Base-by-base conservation (phyloP, 2,797 vertebrate species). In the Lithobates pipiens region DNA sequence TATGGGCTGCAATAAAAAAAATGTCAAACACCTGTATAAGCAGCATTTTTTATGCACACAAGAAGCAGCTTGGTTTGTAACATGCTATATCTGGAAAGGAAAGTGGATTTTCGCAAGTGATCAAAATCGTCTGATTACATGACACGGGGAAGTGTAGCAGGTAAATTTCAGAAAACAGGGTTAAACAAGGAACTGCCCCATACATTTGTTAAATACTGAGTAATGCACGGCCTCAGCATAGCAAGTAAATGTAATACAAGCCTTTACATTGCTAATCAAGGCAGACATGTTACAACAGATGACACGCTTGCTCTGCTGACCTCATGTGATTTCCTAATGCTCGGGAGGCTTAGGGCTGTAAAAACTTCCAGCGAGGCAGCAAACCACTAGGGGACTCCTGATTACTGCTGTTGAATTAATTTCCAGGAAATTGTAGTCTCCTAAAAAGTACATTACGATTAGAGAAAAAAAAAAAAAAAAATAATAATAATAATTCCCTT, bases 381-480 rank as follows among this genome's bases (percentile, higher is more conserved):
- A 89, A 91, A 88, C 93, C 91, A 90, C 91, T 89, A 90, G 92
- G 90, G 88, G 90, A 89, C 89, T 93, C 91, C 90, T 93, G 89
- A 89, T 92, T 91, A 93, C 90, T 92, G 89, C 57, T 42, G 83
- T 90, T 91, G 90, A 91, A 91, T 93, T 90, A 90, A 89, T 89
- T 93, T 92, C 91, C 88, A 90, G 92, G 91, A 93, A 92, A 91
- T 88, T 83, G 83, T 39, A 83, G 85, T 86, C 89, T 91, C 88
- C 91, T 90, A 88, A 93, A 32, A 93, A 94, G 90, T 92, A 88
- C 84, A 85, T 91, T 88, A 36, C 77, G 86, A 83, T 91, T 87
- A 68, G 18, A 23, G 85, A 88, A 88, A 29, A 29, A 29, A 29
- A 1, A n/a, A n/a, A 88, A 73, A 65, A 65, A 44, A 88, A 92